phyloP scores from a whole-genome alignment of 1,140 invertebrate genomes.

The Lepidurus apus region DNA sequence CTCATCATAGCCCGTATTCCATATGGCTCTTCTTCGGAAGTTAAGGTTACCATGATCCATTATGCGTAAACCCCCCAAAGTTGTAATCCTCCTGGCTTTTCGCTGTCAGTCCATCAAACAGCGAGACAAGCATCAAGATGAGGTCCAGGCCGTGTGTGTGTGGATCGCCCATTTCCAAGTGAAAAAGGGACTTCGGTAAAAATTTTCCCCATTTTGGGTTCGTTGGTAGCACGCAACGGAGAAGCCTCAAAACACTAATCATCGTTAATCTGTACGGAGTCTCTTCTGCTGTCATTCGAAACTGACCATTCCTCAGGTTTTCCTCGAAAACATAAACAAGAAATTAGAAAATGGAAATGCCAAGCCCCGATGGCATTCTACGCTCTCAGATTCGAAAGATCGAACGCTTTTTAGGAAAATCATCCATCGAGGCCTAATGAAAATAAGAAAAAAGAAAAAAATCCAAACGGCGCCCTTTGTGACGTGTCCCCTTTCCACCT shows the following conservation, averaged over 20 bases:
- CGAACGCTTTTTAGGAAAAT: background rate
- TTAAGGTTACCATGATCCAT: background rate
- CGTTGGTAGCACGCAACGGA: background rate
- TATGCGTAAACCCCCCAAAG: slow-evolving; percentile 5
- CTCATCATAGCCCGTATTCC: slow-evolving; percentile 4
- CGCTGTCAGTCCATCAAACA: slow-evolving; percentile 2
- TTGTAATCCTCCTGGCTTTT: background rate
- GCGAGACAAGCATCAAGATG: background rate
- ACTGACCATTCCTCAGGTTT: background rate
- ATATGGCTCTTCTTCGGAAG: slow-evolving; percentile 10
- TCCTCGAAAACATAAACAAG: background rate
- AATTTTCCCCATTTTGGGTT: background rate
- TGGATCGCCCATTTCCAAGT: background rate
- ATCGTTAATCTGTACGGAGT: background rate
- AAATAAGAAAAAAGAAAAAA: too few species aligned
- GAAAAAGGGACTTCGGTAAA: background rate
- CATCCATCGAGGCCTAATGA: background rate
- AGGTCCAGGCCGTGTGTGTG: background rate
- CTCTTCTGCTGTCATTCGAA: background rate
- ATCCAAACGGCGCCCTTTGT: too few species aligned
- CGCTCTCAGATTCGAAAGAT: background rate
- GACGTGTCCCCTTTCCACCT: background rate
- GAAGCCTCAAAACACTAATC: background rate
- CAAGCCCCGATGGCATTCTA: background rate
- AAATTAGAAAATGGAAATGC: too few species aligned